Base-by-base conservation (phyloP, 2,797 vertebrate genomes). In the Chelidonichthys spinosus region DNA sequence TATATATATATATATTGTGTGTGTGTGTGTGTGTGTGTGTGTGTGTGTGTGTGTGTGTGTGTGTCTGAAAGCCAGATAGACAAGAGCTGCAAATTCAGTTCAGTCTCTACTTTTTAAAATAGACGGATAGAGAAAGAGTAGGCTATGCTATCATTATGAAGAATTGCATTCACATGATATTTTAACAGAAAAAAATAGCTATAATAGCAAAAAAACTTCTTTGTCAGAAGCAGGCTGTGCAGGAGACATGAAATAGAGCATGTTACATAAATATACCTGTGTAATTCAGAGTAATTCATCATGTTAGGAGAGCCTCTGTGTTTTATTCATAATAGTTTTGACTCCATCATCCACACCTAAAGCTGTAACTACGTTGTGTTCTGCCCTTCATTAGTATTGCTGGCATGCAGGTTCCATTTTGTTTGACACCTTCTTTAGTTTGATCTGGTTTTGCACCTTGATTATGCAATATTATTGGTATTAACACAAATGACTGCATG, bases 271-370 rank as follows among this genome's bases (percentile, higher is more conserved):
- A 85, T 69, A 63, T 15, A 77, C 32, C 60, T 69, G 50, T 54
- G 55, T 63, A 66, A 81, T 60, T 66, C 18, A 63, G 60, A 82
- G 76, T 71, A 63, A 82, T 64, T 75, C 55, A 77, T 85, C 71
- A 40, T 65, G 60, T 80, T 88, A 65, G 80, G 74, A 78, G 71
- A 87, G 35, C 69, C 40, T 47, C 39, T 50, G 35, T 40, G 37
- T 75, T 59, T 59, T 68, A 13, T 76, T 78, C 62, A 71, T 37
- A 33, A 56, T 55, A 42, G 39, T 72, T 74, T 65, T 52, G 52
- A n/a, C 63, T 78, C 37, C 50, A 63, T 52, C 61, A 71, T 66
- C n/a, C 59, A 68, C 56, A 79, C 63, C 75, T 77, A 40, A 55
- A 58, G 42, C 36, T 10, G 52, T 61, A 69, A 63, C 65, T 39